Conservation (phyloP, 2,797 vertebrate genomes). For the Dryobates pubescens region DNA sequence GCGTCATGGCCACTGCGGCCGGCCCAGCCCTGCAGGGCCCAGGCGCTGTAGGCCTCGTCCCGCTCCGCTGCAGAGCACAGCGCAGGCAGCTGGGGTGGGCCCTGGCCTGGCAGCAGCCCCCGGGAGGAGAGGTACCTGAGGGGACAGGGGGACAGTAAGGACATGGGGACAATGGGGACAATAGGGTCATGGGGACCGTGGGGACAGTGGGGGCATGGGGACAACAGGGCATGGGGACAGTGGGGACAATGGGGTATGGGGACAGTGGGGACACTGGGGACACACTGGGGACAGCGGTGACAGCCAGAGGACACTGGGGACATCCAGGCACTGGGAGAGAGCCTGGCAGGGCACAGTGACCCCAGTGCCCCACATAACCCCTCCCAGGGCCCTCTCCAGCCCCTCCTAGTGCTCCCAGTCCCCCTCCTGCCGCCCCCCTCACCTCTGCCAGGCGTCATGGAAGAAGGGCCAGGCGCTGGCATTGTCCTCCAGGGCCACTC, state of each 20-base stretch:
- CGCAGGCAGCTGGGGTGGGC: not conserved
- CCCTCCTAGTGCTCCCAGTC: not conserved
- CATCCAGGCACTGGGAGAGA: not conserved
- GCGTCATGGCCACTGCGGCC: conserved; percentile 26
- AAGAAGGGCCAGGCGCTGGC: not conserved
- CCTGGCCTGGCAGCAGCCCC: not conserved
- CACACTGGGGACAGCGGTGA: too few relatives aligned
- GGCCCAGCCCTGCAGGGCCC: not conserved
- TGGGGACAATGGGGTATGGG: too few relatives aligned
- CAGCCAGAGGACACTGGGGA: not conserved
- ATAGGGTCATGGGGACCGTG: too few relatives aligned
- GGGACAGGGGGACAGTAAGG: not conserved
- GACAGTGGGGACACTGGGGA: too few relatives aligned
- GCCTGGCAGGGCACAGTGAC: not conserved
- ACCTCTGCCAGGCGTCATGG: not conserved
- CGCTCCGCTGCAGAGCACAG: not conserved
- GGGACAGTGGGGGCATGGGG: too few relatives aligned
- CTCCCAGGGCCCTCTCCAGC: not conserved
- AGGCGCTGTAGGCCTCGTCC: not conserved
- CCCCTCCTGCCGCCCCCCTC: not conserved
- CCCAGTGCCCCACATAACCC: not conserved
- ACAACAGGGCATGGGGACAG: too few relatives aligned
- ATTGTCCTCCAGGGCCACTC: not conserved
- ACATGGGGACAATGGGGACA: too few relatives aligned
- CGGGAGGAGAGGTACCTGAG: conserved; percentile 39